Evolutionary conservation across 1,140 invertebrate species (phyloP), one percentile per base, ranked within the genome.

Genomic region (Phocides pigmalion): DNA sequence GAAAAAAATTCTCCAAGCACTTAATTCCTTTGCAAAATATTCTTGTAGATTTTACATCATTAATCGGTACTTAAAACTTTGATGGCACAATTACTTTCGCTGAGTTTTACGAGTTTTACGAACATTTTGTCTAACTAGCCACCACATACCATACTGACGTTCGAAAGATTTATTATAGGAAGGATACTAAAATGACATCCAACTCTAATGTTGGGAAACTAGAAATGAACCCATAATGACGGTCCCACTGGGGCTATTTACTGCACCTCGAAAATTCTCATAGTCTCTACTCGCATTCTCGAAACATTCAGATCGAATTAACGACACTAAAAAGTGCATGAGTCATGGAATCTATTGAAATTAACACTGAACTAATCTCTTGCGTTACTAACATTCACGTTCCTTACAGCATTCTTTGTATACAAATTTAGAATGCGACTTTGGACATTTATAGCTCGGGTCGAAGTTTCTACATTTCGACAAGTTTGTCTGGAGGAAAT

Each of bases 161-260:
- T 53, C 62, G 46, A 72, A 50, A 75, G 70, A 81, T 87, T 87
- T 85, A 88, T 84, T 76, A 79, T 78, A 50, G 68, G 63, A 76
- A 76, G 74, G 78, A 85, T 69, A 66, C 69, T 79, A 70, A 79
- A 84, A 71, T 72, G 76, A 80, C 76, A 74, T 73, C 65, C 64
- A 75, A 80, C 73, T 74, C 72, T 84, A 79, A 81, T 77, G 76
- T 74, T 79, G 66, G 70, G 70, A 79, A 78, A 77, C 76, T 79
- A 74, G 69, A 73, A 86, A 81, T 82, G 71, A 79, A 71, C 74
- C 64, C 68, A 70, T 87, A 86, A 84, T 87, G 79, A 83, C 81
- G 75, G 74, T 81, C 74, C 64, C 75, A 56, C 47, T 65, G 66
- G 64, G 72, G 76, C 73, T 85, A 84, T 87, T 89, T 84, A 83